A percentile compares a stretch with the other conserved stretches of the same genome.
Conservation (phyloP, 2,888 invertebrate species). For the Druceiella hillmani region DNA sequence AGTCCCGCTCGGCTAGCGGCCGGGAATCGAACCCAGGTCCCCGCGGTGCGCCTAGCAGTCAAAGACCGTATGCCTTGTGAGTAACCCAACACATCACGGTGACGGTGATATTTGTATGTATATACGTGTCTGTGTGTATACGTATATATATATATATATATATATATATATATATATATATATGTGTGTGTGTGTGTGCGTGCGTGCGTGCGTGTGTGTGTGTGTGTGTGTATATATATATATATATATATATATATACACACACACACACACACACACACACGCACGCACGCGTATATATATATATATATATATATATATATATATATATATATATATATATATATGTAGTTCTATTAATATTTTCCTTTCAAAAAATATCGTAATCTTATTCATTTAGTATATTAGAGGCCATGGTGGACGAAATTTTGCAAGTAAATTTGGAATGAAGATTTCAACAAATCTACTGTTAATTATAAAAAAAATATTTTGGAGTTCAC, state of each 20-base stretch:
- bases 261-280: background rate
- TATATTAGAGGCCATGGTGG: no score
- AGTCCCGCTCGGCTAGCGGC: no score
- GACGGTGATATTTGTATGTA: background rate
- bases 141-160: background rate
- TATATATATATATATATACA: background rate
- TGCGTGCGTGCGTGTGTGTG: background rate
- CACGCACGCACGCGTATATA: slow-evolving; percentile 5
- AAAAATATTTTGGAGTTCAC: no score
- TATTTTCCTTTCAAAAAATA: no score
- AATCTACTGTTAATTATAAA: no score
- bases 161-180: slow-evolving; percentile 1
- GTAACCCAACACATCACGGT: no score
- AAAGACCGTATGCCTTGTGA: no score
- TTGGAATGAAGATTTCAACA: no score
- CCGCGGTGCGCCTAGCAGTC: no score
- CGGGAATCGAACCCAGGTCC: no score
- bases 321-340: slow-evolving; percentile 11
- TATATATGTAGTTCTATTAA: slow-evolving; percentile 8
- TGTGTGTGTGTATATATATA: slow-evolving; percentile 1
- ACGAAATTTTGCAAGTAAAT: no score
- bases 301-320: slow-evolving; percentile 11
- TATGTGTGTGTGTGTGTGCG: background rate
- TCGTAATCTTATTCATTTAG: no score
- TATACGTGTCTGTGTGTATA: background rate